Evolutionary conservation across 2,888 invertebrate genomes (phyloP), one percentile per base, ranked within the genome.

Genomic region (Chaetogeoica ovagalla): DNA sequence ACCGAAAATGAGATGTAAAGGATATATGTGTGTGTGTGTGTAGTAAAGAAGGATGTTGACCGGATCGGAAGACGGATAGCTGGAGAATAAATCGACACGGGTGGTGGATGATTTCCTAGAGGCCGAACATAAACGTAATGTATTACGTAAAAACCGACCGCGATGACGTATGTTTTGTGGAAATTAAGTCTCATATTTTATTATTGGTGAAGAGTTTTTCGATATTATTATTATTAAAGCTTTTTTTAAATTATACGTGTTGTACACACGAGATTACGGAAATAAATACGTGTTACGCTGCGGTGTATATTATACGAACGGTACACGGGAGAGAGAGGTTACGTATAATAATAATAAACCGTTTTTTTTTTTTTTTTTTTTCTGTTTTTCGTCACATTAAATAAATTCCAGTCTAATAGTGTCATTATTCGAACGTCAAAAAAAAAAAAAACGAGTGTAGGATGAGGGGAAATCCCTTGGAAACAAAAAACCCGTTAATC

Each of bases 361-460:
- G 23, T 17, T 39, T 15, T 1, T 43, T 19, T 48, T 72, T 74
- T 74, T 65, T n/a, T n/a, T n/a, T n/a, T n/a, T n/a, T n/a, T n/a
- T n/a, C n/a, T n/a, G n/a, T n/a, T n/a, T n/a, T n/a, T n/a, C n/a
- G 55, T 65, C 74, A 65, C 55, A 55, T 74, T 74, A 21, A 65
- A 75, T 75, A 75, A 57, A 75, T 66, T 66, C 39, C 65, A 57
- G 39, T 75, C 74, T 75, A 75, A 75, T 75, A 75, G 74, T 66
- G 65, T 43, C 23, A 60, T 43, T 65, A 57, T 75, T 75, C 21
- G 52, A 73, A 74, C 65, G 57, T 65, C 63, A 63, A 63, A 48
- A 72, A 62, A 73, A 73, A 62, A 52, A 48, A 21, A 21, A 62
- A 48, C 48, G 52, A n/a, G n/a, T n/a, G n/a, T n/a, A n/a, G n/a